phyloP scores from a whole-genome alignment of 1,140 invertebrate genomes.

The Leguminivora glycinivorella region DNA sequence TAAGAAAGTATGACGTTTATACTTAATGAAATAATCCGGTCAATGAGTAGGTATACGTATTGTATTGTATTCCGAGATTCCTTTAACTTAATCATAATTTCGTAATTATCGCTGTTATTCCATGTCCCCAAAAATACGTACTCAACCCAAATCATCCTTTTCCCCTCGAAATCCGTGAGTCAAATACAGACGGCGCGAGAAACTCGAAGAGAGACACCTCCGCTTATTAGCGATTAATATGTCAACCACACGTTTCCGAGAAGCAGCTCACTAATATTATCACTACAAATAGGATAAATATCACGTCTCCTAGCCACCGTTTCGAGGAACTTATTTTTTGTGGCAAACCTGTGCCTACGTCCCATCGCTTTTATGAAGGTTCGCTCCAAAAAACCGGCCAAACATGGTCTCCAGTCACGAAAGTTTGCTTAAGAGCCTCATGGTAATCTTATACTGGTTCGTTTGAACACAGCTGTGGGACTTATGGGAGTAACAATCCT shows the following conservation, averaged over 20 bases:
- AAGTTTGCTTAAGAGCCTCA: background rate
- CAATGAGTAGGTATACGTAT: no score
- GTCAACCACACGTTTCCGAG: conserved; percentile 48
- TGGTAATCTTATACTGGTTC: conserved; percentile 4
- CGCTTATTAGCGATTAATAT: conserved; percentile 63
- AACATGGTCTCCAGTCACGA: background rate
- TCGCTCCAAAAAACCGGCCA: background rate
- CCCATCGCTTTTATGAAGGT: background rate
- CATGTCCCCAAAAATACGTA: background rate
- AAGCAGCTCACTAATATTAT: conserved; percentile 62
- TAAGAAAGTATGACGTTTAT: no score
- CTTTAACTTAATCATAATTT: background rate
- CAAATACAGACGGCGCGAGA: conserved; percentile 9
- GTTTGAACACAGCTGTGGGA: background rate
- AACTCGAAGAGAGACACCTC: conserved; percentile 32
- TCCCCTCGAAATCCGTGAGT: conserved; percentile 5
- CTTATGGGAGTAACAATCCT: background rate
- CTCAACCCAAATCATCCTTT: conserved; percentile 1
- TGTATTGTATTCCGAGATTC: no score
- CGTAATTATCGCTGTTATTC: background rate
- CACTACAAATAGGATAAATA: conserved; percentile 55
- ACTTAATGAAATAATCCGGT: no score
- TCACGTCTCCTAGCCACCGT: conserved; percentile 52
- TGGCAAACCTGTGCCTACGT: conserved; percentile 36
- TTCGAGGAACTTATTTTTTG: conserved; percentile 57